Evolutionary conservation across 2,888 invertebrate species (phyloP).

Genomic region (Eustalomyia histrio): DNA sequence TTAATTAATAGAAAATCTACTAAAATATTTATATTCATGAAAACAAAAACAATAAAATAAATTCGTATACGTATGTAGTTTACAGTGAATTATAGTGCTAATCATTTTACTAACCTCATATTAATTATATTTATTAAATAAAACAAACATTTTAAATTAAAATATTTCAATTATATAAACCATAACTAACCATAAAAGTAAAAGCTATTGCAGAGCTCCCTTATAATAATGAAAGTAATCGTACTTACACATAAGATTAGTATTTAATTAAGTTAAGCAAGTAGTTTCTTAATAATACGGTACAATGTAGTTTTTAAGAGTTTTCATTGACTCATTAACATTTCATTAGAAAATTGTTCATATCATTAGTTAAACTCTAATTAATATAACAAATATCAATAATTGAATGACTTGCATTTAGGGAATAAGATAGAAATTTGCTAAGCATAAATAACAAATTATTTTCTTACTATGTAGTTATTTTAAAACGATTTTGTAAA

Average conservation of each 20-base stretch:
- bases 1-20: constrained; percentile 6
- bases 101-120: constrained; percentile 6
- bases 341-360: constrained; percentile 53
- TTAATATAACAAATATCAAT: background rate
- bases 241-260: background rate
- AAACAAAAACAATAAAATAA: background rate
- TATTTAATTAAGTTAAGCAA: constrained; percentile 13
- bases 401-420: constrained; percentile 49
- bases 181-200: background rate
- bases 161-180: background rate
- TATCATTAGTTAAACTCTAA: constrained; percentile 40
- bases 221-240: background rate
- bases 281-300: constrained; percentile 42
- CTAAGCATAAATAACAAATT: too few relatives aligned
- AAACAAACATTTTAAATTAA: background rate
- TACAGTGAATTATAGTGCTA: constrained; percentile 20
- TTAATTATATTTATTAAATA: constrained; percentile 8
- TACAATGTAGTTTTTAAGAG: constrained; percentile 51
- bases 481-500: too few relatives aligned
- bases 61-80: constrained; percentile 38
- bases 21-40: background rate
- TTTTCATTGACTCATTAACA: constrained; percentile 30
- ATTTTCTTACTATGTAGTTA: too few relatives aligned
- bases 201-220: constrained; percentile 74
- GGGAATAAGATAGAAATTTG: constrained; percentile 39